Conservation (phyloP, 2,113 vertebrate genomes). For the Osmerus mordax region DNA sequence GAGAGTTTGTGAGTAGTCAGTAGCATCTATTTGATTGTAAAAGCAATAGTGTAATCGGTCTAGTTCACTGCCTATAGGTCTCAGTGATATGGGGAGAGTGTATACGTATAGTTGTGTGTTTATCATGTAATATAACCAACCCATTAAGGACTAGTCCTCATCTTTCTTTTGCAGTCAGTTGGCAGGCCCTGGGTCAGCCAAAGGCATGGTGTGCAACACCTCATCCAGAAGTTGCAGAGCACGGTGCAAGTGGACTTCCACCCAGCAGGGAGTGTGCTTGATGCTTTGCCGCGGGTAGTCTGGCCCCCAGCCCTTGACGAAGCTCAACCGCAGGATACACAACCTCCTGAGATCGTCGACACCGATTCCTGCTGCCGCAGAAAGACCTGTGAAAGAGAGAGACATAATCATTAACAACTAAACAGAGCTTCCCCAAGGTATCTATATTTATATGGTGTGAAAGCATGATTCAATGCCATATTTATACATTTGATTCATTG, state of each 20-base stretch:
- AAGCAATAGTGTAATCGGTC: not conserved
- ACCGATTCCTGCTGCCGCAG: constrained; percentile 73
- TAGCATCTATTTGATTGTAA: constrained; percentile 36
- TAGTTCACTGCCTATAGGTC: too few relatives aligned
- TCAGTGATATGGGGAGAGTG: too few relatives aligned
- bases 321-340: constrained; percentile 76
- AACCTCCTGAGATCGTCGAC: constrained; percentile 74
- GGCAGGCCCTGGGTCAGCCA: constrained; percentile 67
- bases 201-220: constrained; percentile 77
- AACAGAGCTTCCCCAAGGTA: not conserved
- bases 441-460: too few relatives aligned
- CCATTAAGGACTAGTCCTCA: not conserved
- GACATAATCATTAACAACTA: not conserved
- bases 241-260: constrained; percentile 76
- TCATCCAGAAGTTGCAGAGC: constrained; percentile 78
- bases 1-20: not conserved
- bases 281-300: constrained; percentile 78
- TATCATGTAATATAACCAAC: constrained; percentile 3
- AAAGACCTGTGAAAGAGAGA: constrained; percentile 59
- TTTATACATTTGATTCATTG: not conserved
- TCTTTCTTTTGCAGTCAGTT: constrained; percentile 51
- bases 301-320: constrained; percentile 79
- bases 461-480: not conserved
- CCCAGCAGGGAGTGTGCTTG: constrained; percentile 80
- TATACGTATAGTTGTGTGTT: constrained; percentile 18